phyloP scores from a whole-genome alignment of 2,888 invertebrate genomes.

The Cephus sareptanus region DNA sequence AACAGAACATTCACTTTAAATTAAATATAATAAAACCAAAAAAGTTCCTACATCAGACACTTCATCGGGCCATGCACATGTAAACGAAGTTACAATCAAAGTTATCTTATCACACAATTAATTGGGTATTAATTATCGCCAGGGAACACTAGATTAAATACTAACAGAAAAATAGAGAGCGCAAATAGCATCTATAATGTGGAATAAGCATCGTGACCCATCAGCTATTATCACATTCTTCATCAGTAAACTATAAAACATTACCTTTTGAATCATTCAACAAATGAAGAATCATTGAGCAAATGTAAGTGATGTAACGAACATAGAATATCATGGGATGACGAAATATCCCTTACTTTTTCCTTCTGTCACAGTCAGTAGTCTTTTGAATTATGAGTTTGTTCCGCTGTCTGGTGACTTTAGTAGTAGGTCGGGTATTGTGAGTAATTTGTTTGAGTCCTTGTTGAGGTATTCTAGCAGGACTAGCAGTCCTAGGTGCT shows the following conservation, averaged over 20 bases:
- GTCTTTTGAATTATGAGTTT: constrained; percentile 84
- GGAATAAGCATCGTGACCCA: not conserved
- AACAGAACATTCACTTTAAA: not conserved
- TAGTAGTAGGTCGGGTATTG: constrained; percentile 75
- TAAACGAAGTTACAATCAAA: not conserved
- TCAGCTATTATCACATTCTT: not conserved
- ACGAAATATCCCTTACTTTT: constrained; percentile 33
- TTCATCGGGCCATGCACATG: not conserved
- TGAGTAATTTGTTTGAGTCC: constrained; percentile 75
- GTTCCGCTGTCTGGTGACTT: constrained; percentile 85
- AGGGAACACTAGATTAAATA: not conserved
- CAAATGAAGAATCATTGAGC: not conserved
- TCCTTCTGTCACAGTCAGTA: constrained; percentile 54
- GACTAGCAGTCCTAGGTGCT: constrained; percentile 38
- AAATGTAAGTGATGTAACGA: not conserved
- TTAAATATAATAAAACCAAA: not conserved
- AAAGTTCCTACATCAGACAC: not conserved
- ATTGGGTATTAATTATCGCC: not conserved
- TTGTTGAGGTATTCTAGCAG: constrained; percentile 73
- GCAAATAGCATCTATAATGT: not conserved
- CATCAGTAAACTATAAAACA: not conserved
- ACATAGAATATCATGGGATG: not conserved
- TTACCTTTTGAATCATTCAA: not conserved
- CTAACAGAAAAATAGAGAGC: not conserved
- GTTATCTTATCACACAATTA: not conserved